Evolutionary conservation across 2,888 invertebrate genomes (phyloP), one percentile per base, ranked within the genome.

Genomic region (Ctena decussata): DNA sequence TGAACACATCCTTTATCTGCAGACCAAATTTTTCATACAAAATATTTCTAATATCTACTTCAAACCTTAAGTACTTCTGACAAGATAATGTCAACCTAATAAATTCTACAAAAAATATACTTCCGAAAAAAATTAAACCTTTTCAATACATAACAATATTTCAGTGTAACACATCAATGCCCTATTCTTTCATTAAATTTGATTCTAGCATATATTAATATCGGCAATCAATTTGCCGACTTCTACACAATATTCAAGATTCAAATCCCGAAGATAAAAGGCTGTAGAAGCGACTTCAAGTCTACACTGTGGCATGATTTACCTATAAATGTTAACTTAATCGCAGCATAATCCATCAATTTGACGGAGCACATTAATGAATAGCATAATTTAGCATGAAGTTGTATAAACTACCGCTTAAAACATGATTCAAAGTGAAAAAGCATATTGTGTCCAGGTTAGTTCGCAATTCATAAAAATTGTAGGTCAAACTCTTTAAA

Each of bases 161-260:
- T 35, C 11, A 18, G 35, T 30, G 11, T 65, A 65, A 32, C 32
- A 65, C 24, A 65, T 35, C 21, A 35, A 30, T 65, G 65, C 65
- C 65, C 65, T 65, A 65, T 65, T n/a, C n/a, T n/a, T 35, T 65
- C 65, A 65, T 65, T n/a, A 15, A 65, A 65, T 65, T 65, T 65
- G 65, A 65, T 65, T 65, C 35, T 65, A 35, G 65, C 65, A 35
- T 65, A 35, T 65, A 65, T 65, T 65, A 65, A 11, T 35, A 65
- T 32, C 35, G 2, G 35, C 35, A 65, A 65, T 65, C 35, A 65
- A 65, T 24, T 35, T 65, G 65, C 24, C 11, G 35, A 35, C 11
- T 60, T 30, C 30, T n/a, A 35, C 30, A 35, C 21, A 30, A 6
- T n/a, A n/a, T 65, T 65, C 65, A 65, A 35, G 65, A 65, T 65